Evolutionary conservation across 2,797 vertebrate species (phyloP).

Genomic region (Sebastes jordani): DNA sequence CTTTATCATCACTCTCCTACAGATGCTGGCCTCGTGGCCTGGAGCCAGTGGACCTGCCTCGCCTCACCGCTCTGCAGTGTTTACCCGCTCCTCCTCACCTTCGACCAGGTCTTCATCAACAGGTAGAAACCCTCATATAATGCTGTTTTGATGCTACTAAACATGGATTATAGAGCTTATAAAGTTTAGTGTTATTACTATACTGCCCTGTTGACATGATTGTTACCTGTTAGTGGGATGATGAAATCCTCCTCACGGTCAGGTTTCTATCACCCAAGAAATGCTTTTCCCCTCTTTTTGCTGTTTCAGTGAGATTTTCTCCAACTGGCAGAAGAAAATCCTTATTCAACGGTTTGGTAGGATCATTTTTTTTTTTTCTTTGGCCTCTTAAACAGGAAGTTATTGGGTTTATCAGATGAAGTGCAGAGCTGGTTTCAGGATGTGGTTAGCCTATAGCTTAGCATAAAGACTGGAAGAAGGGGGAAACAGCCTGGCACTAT

Average conservation of each 20-base stretch:
- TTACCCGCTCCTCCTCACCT: slow-evolving; percentile 19
- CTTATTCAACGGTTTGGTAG: slow-evolving; percentile 14
- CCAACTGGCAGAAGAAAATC: slow-evolving; percentile 1
- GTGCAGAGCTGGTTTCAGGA: no score
- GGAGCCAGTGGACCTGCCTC: slow-evolving; percentile 12
- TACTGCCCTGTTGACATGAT: slow-evolving; percentile 9
- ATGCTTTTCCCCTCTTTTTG: not conserved
- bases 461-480: no score
- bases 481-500: no score
- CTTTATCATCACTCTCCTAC: not conserved
- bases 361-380: no score
- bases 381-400: no score
- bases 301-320: slow-evolving; percentile 43
- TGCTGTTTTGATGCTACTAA: not conserved
- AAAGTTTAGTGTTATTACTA: not conserved
- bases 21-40: slow-evolving; percentile 37
- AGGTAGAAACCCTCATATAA: slow-evolving; percentile 26
- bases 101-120: slow-evolving; percentile 31
- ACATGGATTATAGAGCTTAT: not conserved
- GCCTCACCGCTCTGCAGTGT: not conserved
- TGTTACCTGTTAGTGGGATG: not conserved
- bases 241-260: not conserved
- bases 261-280: not conserved
- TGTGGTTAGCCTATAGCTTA: no score
- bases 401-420: no score